Conservation (phyloP, 2,888 invertebrate species). For the Neoaliturus tenellus region DNA sequence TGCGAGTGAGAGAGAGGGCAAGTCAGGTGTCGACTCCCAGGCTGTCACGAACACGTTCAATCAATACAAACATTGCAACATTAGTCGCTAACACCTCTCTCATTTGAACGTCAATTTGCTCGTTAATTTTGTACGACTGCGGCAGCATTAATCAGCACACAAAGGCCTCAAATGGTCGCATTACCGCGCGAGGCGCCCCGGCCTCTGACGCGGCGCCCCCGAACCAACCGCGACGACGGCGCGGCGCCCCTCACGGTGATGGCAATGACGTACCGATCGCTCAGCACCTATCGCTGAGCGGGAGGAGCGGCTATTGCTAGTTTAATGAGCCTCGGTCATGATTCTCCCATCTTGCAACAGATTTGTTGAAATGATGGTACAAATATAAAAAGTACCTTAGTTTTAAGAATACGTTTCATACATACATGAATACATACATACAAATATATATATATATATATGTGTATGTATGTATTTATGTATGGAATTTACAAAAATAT, state of each 20-base stretch:
- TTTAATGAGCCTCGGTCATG: background rate
- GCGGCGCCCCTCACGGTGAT: too few species aligned
- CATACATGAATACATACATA: too few species aligned
- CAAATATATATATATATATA: too few species aligned
- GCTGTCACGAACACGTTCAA: conserved; percentile 25
- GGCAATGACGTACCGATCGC: background rate
- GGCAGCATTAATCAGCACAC: conserved; percentile 34
- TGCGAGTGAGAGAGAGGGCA: background rate
- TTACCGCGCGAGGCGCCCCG: background rate
- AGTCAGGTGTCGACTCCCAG: background rate
- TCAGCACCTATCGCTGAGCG: background rate
- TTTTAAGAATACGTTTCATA: too few species aligned
- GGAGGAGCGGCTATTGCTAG: background rate
- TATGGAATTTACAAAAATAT: too few species aligned
- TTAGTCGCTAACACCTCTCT: conserved; percentile 40
- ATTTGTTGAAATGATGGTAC: too few species aligned
- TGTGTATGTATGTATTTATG: too few species aligned
- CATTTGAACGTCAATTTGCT: conserved; percentile 51
- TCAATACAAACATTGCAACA: conserved; percentile 46
- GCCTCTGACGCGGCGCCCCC: background rate
- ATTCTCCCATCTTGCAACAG: too few species aligned
- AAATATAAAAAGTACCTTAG: too few species aligned
- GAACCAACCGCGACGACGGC: background rate
- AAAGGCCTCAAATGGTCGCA: conserved; percentile 18
- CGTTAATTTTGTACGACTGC: conserved; percentile 45